Conservation (phyloP, 2,797 vertebrate genomes). For the Lepidocolaptes lacrymiger region DNA sequence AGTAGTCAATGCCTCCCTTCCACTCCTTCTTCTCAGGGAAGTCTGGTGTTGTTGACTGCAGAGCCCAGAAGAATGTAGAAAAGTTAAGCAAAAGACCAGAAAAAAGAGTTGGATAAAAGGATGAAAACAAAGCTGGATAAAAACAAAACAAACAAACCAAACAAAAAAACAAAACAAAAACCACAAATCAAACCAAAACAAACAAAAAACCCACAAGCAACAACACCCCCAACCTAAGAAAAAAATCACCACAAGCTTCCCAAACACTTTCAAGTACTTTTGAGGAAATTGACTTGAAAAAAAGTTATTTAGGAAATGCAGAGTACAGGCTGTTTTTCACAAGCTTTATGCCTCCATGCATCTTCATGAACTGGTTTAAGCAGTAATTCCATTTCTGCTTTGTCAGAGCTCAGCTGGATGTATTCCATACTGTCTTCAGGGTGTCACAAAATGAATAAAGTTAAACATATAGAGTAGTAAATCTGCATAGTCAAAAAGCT, state of each 20-base stretch:
- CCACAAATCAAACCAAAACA: neutral
- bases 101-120: neutral
- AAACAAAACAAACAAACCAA: too few species aligned
- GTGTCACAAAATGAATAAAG: neutral
- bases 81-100: neutral
- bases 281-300: neutral
- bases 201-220: neutral
- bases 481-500: rapidly evolving
- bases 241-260: neutral
- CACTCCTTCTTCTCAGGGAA: neutral
- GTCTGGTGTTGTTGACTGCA: neutral
- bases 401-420: rapidly evolving
- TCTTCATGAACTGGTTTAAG: neutral
- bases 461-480: neutral
- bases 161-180: neutral
- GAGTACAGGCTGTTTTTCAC: neutral
- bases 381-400: neutral
- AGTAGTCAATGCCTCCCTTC: rapidly evolving
- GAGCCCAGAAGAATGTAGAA: neutral
- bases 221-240: too few species aligned
- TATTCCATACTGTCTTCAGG: neutral
- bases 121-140: too few species aligned
- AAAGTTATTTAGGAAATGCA: neutral
- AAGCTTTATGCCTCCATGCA: neutral
- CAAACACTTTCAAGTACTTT: neutral